A percentile compares a stretch with the other conserved stretches of the same genome.
phyloP scores from a whole-genome alignment of 2,888 invertebrate genomes.

The Dryocosmus kuriphilus region DNA sequence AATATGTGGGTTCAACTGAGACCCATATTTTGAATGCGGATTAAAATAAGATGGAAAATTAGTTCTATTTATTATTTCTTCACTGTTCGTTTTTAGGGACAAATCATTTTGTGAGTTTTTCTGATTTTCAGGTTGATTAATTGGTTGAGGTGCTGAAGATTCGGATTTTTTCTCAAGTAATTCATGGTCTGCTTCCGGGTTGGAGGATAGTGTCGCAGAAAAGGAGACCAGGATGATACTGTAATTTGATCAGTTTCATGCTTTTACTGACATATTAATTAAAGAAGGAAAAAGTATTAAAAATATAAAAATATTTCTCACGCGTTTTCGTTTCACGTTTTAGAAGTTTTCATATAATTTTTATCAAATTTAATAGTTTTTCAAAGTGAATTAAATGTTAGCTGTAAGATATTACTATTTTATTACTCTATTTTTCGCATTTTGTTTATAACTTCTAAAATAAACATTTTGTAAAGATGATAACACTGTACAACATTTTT shows the following conservation, averaged over 20 bases:
- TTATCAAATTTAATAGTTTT: neutral
- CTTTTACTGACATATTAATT: too few species aligned
- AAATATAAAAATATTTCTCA: neutral
- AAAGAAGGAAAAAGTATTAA: neutral
- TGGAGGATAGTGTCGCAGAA: slow-evolving; percentile 46
- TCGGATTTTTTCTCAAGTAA: slow-evolving; percentile 9
- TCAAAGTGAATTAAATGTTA: too few species aligned
- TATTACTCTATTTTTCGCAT: too few species aligned
- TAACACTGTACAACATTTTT: too few species aligned
- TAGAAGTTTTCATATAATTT: neutral
- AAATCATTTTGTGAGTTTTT: neutral
- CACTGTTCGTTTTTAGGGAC: neutral
- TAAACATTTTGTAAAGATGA: too few species aligned
- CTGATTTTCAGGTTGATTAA: neutral
- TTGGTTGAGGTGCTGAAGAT: neutral
- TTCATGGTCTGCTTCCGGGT: slow-evolving; percentile 20
- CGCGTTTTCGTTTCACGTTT: neutral
- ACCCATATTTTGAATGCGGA: neutral
- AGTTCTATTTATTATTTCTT: neutral
- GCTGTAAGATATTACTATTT: too few species aligned
- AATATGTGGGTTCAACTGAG: neutral
- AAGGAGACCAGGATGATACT: slow-evolving; percentile 56
- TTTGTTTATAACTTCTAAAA: too few species aligned
- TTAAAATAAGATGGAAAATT: neutral
- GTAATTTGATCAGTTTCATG: slow-evolving; percentile 33